Base-by-base conservation (phyloP, 2,888 invertebrate species). In the Eupithecia vulgata region DNA sequence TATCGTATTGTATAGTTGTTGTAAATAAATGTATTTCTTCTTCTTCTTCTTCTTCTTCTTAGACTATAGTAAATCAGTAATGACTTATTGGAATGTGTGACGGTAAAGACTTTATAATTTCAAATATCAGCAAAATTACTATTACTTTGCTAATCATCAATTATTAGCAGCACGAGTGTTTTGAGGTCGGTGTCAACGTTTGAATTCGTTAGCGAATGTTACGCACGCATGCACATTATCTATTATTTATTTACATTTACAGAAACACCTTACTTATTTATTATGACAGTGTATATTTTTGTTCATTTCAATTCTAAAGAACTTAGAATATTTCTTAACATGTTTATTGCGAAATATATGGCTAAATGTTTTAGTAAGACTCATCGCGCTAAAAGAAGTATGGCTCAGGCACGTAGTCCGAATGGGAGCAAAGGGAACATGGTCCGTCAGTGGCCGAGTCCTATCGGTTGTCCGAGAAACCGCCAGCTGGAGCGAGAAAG, bases 121-220 rank as follows among this genome's bases (percentile, higher is more conserved):
- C 69, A 73, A 80, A 76, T 65, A 69, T 70, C 72, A 67, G 69
- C 59, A 57, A 57, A 66, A 78, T 81, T 70, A 74, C 79, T 78
- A 72, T n/a, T n/a, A n/a, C 80, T 79, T 74, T 79, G 37, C 68
- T 68, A 69, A 76, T 79, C 76, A 78, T 71, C 75, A 35, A 81
- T 79, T 81, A 80, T 79, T 81, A 80, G 73, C 57, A 72, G 68
- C 82, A 84, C 84, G 84, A 82, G 45, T 61, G 73, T 76, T 83
- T 82, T 81, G 75, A 77, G 81, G 81, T 81, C 80, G 79, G 65
- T 78, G 72, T 73, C 67, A 71, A 76, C 71, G 70, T 68, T 45
- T 76, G 66, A 64, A 73, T 70, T n/a, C 48, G 17, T 57, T 70
- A 15, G 7, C 37, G n/a, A 62, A 64, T 17, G 57, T 71, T 30